These are phyloP conservation scores for Galeopterus variegatus DNA, from an alignment of 2,113 vertebrate species.

Conservation along the genomic window DNA sequence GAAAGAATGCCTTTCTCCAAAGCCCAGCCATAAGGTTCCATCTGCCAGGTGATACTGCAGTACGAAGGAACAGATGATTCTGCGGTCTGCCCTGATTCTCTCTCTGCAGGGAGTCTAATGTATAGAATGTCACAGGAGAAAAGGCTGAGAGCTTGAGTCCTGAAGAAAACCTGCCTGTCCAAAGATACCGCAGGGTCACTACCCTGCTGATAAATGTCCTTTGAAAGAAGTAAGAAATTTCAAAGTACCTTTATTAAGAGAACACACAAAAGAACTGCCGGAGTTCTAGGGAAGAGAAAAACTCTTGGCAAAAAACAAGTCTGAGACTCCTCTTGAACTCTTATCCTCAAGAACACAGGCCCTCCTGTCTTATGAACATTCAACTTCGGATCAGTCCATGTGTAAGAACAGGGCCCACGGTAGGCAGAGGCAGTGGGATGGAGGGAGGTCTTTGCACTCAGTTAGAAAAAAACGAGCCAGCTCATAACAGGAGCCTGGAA, in stretches of 20 bases:
- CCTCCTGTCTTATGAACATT: not conserved
- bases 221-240: not conserved
- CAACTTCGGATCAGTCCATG: not conserved
- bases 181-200: not conserved
- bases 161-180: not conserved
- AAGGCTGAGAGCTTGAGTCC: not conserved
- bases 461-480: slow-evolving; percentile 25
- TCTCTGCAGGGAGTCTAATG: not conserved
- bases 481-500: not conserved
- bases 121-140: not conserved
- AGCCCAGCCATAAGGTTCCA: slow-evolving; percentile 39
- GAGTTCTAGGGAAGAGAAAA: not conserved
- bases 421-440: not conserved
- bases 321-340: not conserved
- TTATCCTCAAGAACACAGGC: not conserved
- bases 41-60: slow-evolving; percentile 48
- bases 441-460: not conserved
- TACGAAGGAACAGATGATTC: slow-evolving; percentile 55
- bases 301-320: not conserved
- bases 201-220: slow-evolving; percentile 25
- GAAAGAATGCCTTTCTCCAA: slow-evolving; percentile 14
- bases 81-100: slow-evolving; percentile 19
- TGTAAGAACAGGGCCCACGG: not conserved
- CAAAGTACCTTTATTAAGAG: not conserved
- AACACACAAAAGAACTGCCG: not conserved